phyloP scores from a whole-genome alignment of 2,113 vertebrate genomes.

The Turnix velox region DNA sequence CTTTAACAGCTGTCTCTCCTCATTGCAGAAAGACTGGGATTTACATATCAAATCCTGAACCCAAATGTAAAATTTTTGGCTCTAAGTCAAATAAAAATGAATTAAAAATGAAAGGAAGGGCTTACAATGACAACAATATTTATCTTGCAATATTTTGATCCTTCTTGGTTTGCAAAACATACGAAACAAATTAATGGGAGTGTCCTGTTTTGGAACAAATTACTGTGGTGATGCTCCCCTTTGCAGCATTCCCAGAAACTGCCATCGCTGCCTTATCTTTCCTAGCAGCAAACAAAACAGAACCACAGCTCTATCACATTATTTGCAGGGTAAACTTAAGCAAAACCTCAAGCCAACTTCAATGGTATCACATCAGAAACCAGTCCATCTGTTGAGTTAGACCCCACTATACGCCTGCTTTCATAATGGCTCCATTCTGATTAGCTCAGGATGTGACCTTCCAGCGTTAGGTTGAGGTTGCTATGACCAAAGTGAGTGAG shows the following conservation, averaged over 20 bases:
- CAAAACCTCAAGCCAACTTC: neutral
- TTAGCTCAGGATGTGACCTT: neutral
- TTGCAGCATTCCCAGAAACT: neutral
- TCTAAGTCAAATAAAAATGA: neutral
- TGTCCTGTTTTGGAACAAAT: neutral
- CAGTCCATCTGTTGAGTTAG: neutral
- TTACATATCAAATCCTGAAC: neutral
- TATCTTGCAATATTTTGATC: neutral
- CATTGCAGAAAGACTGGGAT: neutral
- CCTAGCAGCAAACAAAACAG: neutral
- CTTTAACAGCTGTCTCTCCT: neutral
- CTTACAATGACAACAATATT: neutral
- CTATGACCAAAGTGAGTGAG: neutral
- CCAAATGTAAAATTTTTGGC: neutral
- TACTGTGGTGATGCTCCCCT: neutral
- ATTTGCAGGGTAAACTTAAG: neutral
- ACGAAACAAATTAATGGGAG: neutral
- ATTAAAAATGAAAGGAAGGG: neutral
- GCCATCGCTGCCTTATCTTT: neutral
- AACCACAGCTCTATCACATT: neutral
- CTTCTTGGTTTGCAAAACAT: neutral
- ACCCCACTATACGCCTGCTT: fast-evolving
- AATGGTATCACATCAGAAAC: neutral
- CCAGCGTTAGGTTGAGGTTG: too few species aligned
- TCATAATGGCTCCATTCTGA: fast-evolving